phyloP scores from a whole-genome alignment of 2,113 vertebrate genomes.

The Chaenocephalus aceratus region DNA sequence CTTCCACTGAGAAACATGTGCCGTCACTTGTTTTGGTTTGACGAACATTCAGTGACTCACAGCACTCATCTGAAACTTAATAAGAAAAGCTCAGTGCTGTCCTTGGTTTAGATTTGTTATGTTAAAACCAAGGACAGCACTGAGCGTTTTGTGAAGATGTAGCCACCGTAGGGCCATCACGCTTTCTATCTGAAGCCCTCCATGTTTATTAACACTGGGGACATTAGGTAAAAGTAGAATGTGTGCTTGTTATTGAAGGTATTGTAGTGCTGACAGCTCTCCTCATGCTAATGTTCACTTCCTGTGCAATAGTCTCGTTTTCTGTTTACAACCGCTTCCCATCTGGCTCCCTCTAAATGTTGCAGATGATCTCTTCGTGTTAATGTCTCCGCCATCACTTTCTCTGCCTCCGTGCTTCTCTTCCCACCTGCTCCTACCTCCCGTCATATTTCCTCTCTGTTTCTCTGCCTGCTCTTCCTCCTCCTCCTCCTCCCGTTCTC shows the following conservation, averaged over 20 bases:
- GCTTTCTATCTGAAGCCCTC: constrained; percentile 7
- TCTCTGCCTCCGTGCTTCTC: constrained; percentile 5
- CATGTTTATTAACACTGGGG: background rate
- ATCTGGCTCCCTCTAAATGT: constrained; percentile 67
- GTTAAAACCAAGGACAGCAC: background rate
- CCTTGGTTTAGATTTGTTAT: constrained; percentile 64
- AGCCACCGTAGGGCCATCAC: background rate
- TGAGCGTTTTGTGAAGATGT: no score
- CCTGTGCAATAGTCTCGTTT: background rate
- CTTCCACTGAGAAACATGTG: background rate
- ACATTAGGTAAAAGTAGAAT: no score
- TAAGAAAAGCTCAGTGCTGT: constrained; percentile 9
- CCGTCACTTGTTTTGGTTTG: constrained; percentile 41
- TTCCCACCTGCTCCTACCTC: constrained; percentile 48
- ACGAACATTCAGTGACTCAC: constrained; percentile 7
- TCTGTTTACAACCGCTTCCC: constrained; percentile 48
- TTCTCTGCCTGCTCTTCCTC: constrained; percentile 44
- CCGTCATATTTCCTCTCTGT: constrained; percentile 45
- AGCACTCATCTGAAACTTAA: background rate
- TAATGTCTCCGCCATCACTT: constrained; percentile 44
- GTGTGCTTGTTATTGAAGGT: constrained; percentile 23
- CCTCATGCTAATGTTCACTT: no score
- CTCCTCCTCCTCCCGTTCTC: constrained; percentile 22
- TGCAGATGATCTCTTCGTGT: constrained; percentile 60
- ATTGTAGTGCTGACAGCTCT: no score